A percentile compares a stretch with the other conserved stretches of the same genome.
Conservation (phyloP, 2,888 invertebrate species). For the Hydraecia micacea region DNA sequence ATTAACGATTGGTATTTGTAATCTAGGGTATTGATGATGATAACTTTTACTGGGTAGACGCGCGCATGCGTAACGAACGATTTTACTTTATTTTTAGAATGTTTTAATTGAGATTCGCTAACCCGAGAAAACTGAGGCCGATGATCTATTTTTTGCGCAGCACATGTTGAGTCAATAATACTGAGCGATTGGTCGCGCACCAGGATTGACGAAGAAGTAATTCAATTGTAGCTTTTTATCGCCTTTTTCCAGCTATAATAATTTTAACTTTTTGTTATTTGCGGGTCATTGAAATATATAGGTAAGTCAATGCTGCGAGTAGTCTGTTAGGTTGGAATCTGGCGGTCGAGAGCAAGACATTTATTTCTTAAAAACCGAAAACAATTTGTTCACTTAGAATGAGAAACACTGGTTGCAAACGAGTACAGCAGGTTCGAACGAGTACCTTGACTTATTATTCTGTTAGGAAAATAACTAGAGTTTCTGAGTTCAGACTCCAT, state of each 20-base stretch:
- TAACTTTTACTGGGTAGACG: conserved; percentile 40
- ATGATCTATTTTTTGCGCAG: conserved; percentile 42
- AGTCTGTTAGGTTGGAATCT: neutral
- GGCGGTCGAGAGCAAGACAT: neutral
- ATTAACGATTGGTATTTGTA: conserved; percentile 44
- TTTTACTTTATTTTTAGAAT: conserved; percentile 48
- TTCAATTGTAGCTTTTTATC: conserved; percentile 39
- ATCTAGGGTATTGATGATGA: conserved; percentile 52
- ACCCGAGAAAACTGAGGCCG: conserved; percentile 38
- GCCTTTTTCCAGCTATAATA: conserved; percentile 27
- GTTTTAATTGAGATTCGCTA: conserved; percentile 46
- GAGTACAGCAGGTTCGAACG: no score
- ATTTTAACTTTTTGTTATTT: conserved; percentile 23
- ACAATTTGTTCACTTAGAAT: neutral
- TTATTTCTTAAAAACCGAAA: neutral
- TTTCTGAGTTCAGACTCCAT: neutral
- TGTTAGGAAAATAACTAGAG: neutral
- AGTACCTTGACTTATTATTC: neutral
- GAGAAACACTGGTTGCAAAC: neutral
- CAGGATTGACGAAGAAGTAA: conserved; percentile 33
- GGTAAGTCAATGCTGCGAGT: neutral
- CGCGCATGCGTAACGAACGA: conserved; percentile 40
- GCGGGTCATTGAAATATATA: neutral
- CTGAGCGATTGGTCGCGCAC: conserved; percentile 43
- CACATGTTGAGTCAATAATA: conserved; percentile 40